phyloP scores from a whole-genome alignment of 2,888 invertebrate genomes.

The Eumerus sabulonum region DNA sequence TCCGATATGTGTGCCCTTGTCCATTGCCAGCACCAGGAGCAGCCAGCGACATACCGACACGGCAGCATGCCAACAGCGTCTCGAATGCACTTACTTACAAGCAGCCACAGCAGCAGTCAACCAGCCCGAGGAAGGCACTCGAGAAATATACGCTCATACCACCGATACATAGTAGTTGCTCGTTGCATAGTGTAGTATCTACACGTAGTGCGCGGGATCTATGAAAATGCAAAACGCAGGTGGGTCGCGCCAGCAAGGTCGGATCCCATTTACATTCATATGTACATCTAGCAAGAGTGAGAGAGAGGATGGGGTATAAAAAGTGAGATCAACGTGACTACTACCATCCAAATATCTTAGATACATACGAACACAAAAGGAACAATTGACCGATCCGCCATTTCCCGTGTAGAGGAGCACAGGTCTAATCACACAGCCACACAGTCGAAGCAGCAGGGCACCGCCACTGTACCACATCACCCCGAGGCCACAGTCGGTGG shows the following conservation, averaged over 20 bases:
- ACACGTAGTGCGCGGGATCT: conserved; percentile 63
- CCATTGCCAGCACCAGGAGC: conserved; percentile 56
- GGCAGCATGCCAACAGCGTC: conserved; percentile 60
- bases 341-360: neutral
- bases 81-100: conserved; percentile 57
- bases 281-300: too few relatives aligned
- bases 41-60: conserved; percentile 37
- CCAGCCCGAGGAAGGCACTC: conserved; percentile 28
- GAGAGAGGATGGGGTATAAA: conserved; percentile 21
- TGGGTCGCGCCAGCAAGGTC: conserved; percentile 69
- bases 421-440: conserved; percentile 26
- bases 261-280: conserved; percentile 61
- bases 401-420: conserved; percentile 31
- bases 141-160: neutral
- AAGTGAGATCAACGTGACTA: neutral
- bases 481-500: conserved; percentile 49
- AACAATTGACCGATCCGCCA: conserved; percentile 43
- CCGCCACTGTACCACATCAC: conserved; percentile 32
- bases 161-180: neutral
- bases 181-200: conserved; percentile 22
- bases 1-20: conserved; percentile 72
- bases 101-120: conserved; percentile 30
- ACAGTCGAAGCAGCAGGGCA: conserved; percentile 3
- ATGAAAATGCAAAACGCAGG: conserved; percentile 69
- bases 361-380: conserved; percentile 18